Conservation (phyloP, 2,797 vertebrate genomes). For the Acestrorhynchus altus region DNA sequence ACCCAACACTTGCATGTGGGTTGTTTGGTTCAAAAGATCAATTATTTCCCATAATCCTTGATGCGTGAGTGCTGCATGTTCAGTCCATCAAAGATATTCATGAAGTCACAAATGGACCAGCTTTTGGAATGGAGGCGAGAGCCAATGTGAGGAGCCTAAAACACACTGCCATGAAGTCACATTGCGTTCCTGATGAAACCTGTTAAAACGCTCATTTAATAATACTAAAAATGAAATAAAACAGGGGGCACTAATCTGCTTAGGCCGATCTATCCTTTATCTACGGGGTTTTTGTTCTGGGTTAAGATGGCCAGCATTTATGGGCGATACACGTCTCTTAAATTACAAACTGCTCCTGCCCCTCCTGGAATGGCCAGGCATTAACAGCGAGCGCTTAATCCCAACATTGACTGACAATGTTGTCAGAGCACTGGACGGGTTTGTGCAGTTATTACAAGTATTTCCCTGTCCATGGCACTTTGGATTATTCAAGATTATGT, state of each 20-base stretch:
- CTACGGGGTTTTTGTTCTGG: conserved; percentile 69
- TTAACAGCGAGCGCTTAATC: conserved; percentile 80
- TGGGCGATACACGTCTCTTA: conserved; percentile 70
- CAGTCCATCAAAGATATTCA: conserved; percentile 65
- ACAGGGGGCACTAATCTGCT: conserved; percentile 76
- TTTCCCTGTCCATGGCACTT: conserved; percentile 93
- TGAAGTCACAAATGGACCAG: conserved; percentile 72
- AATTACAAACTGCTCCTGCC: conserved; percentile 69
- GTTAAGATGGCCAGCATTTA: conserved; percentile 67
- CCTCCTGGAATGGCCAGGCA: conserved; percentile 59
- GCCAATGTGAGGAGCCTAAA: conserved; percentile 42
- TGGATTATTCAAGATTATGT: conserved; percentile 99
- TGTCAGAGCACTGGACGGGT: conserved; percentile 86
- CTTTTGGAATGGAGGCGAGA: conserved; percentile 22
- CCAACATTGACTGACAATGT: conserved; percentile 86
- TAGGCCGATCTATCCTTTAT: conserved; percentile 60
- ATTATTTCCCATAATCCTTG: conserved; percentile 76
- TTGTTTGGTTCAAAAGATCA: conserved; percentile 74
- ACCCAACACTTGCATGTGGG: conserved; percentile 61
- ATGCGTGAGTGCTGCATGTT: conserved; percentile 61
- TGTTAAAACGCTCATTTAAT: conserved; percentile 64
- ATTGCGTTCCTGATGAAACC: conserved; percentile 77
- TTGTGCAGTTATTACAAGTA: conserved; percentile 85
- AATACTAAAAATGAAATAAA: conserved; percentile 65
- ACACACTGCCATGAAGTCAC: conserved; percentile 52